Conservation (phyloP, 2,113 vertebrate species). For the Xenotilapia caudafasciata region DNA sequence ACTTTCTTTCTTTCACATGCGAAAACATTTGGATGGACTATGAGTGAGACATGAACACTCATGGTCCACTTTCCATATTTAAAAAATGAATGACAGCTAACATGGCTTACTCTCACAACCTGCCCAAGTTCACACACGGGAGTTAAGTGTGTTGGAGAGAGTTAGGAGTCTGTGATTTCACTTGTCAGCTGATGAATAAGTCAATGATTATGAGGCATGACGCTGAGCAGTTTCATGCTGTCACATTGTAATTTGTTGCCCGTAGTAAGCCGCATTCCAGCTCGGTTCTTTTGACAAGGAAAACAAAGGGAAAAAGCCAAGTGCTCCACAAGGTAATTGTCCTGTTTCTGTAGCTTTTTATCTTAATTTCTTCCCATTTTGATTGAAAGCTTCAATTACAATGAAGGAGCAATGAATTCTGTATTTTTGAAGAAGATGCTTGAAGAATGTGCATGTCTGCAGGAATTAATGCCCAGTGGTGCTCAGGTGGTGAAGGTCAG, state of each 20-base stretch:
- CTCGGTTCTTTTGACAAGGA: not conserved
- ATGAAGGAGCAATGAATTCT: not conserved
- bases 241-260: not conserved
- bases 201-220: not conserved
- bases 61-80: not conserved
- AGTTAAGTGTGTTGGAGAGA: not conserved
- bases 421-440: not conserved
- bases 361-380: not conserved
- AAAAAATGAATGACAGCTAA: not conserved
- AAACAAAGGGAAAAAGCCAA: not conserved
- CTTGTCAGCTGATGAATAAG: not conserved
- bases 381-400: not conserved
- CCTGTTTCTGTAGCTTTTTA: not conserved
- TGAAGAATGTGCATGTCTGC: not conserved
- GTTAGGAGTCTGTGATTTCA: not conserved
- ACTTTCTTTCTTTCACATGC: not conserved
- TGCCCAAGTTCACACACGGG: not conserved
- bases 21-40: not conserved
- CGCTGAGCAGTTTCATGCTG: not conserved
- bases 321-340: not conserved
- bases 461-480: not conserved
- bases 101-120: not conserved
- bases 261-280: not conserved
- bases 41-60: not conserved
- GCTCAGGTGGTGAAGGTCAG: slow-evolving; percentile 21